Conservation (phyloP, 2,113 vertebrate species). For the Psittacus erithacus region DNA sequence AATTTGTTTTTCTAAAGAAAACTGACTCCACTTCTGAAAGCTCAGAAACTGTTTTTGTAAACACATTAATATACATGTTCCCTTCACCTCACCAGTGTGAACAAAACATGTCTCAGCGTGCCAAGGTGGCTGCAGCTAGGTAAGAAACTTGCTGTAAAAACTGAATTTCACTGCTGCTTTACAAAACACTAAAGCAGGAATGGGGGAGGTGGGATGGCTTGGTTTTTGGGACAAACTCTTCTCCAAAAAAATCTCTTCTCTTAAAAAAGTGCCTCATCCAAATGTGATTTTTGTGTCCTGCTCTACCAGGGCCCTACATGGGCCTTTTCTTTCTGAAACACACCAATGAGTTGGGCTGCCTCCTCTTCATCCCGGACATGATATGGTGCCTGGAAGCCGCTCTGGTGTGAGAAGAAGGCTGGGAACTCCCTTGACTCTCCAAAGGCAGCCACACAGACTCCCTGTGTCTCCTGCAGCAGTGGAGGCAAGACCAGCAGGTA, state of each 20-base stretch:
- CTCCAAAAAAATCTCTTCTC: neutral
- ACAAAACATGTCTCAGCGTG: neutral
- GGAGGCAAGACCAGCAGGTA: neutral
- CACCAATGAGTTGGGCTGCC: constrained; percentile 87
- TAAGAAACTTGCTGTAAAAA: neutral
- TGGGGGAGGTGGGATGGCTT: neutral
- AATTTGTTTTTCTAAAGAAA: neutral
- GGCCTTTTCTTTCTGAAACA: neutral
- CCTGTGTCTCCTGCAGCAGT: constrained; percentile 85
- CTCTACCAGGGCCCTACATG: neutral
- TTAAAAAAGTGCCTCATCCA: neutral
- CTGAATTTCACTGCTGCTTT: neutral
- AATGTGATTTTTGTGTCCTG: neutral
- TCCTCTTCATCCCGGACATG: constrained; percentile 79
- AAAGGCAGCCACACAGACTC: constrained; percentile 88
- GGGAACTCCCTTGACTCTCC: constrained; percentile 84
- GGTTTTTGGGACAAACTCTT: neutral
- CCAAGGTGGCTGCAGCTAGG: neutral
- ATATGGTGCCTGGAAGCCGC: constrained; percentile 83
- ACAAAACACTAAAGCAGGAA: neutral
- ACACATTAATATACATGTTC: neutral
- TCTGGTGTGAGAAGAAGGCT: constrained; percentile 85
- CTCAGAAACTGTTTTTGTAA: neutral
- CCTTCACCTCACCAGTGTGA: neutral
- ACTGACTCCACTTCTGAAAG: neutral